Conservation (phyloP, 2,888 invertebrate species). For the Eulithis testata region DNA sequence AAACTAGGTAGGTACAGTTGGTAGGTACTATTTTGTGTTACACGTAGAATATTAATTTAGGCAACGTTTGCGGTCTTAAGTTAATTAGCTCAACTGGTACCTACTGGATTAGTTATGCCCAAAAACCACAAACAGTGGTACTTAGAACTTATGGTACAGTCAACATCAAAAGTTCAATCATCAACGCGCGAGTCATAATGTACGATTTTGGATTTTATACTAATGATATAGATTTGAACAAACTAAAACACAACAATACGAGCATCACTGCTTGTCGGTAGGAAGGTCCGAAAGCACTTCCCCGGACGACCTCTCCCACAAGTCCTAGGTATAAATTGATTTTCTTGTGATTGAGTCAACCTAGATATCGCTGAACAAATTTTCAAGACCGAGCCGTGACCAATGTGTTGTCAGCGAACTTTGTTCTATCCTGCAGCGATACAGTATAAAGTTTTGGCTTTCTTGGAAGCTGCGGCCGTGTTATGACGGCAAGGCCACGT, state of each 20-base stretch:
- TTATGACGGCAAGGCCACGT: not conserved
- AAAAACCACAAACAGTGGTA: not conserved
- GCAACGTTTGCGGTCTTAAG: slow-evolving; percentile 15
- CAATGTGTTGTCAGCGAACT: slow-evolving; percentile 38
- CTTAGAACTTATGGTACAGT: too few species aligned
- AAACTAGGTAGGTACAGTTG: too few species aligned
- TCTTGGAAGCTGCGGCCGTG: not conserved
- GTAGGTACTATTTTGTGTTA: slow-evolving; percentile 3
- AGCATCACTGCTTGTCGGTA: too few species aligned
- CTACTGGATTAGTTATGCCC: not conserved
- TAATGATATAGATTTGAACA: too few species aligned
- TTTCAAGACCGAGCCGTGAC: slow-evolving; percentile 27
- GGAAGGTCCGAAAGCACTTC: too few species aligned
- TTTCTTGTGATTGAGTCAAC: not conserved
- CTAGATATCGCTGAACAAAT: slow-evolving; percentile 8
- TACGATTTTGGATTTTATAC: too few species aligned
- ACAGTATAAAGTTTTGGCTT: slow-evolving; percentile 11
- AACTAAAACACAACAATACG: too few species aligned
- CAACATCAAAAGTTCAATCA: not conserved
- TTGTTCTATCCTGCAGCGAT: slow-evolving; percentile 31
- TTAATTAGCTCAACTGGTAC: slow-evolving; percentile 22
- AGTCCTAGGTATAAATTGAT: too few species aligned
- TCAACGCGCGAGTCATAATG: too few species aligned
- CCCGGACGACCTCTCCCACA: too few species aligned
- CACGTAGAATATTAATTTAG: slow-evolving; percentile 8